phyloP scores from a whole-genome alignment of 2,888 invertebrate species.

The Julus scandinavius region DNA sequence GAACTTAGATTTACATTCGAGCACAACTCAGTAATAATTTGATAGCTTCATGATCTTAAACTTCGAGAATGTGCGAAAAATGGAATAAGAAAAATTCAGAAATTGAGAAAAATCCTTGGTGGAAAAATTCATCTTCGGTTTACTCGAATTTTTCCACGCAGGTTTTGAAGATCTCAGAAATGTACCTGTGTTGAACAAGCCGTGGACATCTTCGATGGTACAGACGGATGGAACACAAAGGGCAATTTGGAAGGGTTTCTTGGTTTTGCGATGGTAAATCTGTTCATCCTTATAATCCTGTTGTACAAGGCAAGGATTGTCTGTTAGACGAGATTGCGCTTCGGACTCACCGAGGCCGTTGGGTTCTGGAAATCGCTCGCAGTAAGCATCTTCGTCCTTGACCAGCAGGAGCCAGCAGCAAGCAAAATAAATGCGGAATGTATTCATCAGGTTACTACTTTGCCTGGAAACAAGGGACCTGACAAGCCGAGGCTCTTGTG shows the following conservation, averaged over 20 bases:
- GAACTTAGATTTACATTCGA: too few relatives aligned
- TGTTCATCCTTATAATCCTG: slow-evolving; percentile 50
- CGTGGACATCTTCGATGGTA: slow-evolving; percentile 24
- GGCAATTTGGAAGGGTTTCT: slow-evolving; percentile 6
- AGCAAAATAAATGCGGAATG: background rate
- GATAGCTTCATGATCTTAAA: background rate
- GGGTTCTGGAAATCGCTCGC: background rate
- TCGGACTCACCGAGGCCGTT: background rate
- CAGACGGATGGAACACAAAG: slow-evolving; percentile 53
- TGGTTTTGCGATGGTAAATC: background rate
- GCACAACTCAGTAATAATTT: background rate
- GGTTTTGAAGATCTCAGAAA: background rate
- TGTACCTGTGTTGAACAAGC: slow-evolving; percentile 45
- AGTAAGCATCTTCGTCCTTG: background rate
- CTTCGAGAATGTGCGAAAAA: background rate
- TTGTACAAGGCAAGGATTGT: background rate
- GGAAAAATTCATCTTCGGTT: too few relatives aligned
- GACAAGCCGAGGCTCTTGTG: background rate
- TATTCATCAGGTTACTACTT: background rate
- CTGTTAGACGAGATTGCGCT: background rate
- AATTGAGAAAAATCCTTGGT: too few relatives aligned
- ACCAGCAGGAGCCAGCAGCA: background rate
- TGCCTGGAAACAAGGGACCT: background rate
- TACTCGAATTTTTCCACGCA: too few relatives aligned
- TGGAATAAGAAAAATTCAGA: too few relatives aligned